Evolutionary conservation across 1,140 invertebrate species (phyloP), one percentile per base, ranked within the genome.

Genomic region (Solenopsis invicta): DNA sequence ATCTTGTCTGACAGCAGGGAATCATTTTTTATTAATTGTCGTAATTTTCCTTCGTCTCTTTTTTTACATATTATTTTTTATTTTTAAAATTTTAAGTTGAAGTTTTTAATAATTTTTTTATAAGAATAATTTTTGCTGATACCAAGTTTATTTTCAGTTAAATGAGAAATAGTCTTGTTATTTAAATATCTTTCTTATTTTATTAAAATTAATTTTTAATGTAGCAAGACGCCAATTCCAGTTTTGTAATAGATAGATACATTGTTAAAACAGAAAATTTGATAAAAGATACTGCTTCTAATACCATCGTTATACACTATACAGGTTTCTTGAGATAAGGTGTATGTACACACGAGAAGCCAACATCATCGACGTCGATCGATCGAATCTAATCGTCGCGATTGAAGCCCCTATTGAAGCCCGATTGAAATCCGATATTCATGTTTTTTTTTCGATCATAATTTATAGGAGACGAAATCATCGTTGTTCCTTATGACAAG

Each of bases 391-490:
- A 81, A 81, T 81, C 77, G 64, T 69, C 37, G 34, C 12, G 66
- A 81, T 71, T 69, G 78, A 81, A 71, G 52, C 78, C 52, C 66
- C 56, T 76, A 62, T 89, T 78, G 81, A 87, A 75, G 59, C 41
- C 64, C 54, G 56, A 85, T 89, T 88, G 86, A 89, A 89, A 89
- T 88, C 84, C 74, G 88, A 89, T 89, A 88, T 67, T 66, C 41
- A 12, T 67, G 41, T 67, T 86, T 80, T 86, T 72, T 80, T 86
- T 71, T 71, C 67, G 56, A 41, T 75, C 52, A 50, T 75, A 81
- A 88, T 88, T 89, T 86, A 86, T 67, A 54, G 5, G 66, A 54
- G 82, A 88, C 34, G 29, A 56, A 76, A 77, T 8, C 21, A 9
- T 69, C 45, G 67, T 61, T 21, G 18, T 12, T 29, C 29, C 34